These are phyloP conservation scores for Pteropus rufus DNA, from an alignment of 2,797 vertebrate genomes.

Conservation along the genomic window DNA sequence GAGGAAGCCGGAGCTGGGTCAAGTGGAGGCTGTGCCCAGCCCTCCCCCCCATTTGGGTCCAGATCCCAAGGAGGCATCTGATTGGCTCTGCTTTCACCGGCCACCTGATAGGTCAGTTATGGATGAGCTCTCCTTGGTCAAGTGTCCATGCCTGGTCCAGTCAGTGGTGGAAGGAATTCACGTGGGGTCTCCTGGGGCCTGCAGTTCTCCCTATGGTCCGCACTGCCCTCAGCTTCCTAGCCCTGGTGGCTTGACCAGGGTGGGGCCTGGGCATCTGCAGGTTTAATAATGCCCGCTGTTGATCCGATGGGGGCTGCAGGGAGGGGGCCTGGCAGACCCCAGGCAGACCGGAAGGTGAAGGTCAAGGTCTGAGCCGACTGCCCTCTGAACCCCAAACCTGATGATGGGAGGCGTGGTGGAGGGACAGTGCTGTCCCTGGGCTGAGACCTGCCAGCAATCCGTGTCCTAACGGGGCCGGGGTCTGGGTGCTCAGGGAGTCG, in stretches of 20 bases:
- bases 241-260: too few relatives aligned
- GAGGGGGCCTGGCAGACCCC: background rate
- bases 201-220: fast-evolving
- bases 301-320: background rate
- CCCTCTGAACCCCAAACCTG: background rate
- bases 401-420: fast-evolving
- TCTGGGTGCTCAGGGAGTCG: background rate
- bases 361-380: background rate
- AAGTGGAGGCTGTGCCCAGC: fast-evolving
- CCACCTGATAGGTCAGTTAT: background rate
- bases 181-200: fast-evolving
- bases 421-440: background rate
- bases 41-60: too few relatives aligned
- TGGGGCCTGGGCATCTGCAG: background rate
- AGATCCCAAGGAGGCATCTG: background rate
- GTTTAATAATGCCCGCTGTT: background rate
- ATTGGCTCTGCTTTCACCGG: background rate
- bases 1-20: background rate
- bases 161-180: background rate
- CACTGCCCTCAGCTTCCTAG: background rate
- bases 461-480: background rate
- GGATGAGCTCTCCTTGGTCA: background rate
- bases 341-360: background rate
- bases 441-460: background rate
- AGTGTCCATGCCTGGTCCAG: background rate